A percentile compares a stretch with the other conserved stretches of the same genome.
Evolutionary conservation across 2,113 vertebrate species (phyloP).

Genomic region (Pseudopipra pipra): DNA sequence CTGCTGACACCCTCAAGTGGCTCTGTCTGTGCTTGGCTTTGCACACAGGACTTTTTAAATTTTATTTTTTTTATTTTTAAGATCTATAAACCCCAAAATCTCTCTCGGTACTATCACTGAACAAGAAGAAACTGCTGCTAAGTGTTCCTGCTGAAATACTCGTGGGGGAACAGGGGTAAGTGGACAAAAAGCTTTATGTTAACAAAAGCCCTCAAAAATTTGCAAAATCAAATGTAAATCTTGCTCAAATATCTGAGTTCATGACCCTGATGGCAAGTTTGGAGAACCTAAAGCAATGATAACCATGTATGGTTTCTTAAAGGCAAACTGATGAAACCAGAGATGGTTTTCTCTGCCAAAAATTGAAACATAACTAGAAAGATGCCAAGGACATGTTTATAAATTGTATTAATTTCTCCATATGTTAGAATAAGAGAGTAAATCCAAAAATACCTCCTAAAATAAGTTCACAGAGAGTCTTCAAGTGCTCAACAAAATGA

Average conservation of each 20-base stretch:
- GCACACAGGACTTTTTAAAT: neutral
- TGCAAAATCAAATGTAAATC: neutral
- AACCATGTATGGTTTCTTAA: conserved; percentile 37
- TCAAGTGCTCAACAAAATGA: neutral
- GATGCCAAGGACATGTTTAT: conserved; percentile 36
- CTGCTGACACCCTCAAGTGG: neutral
- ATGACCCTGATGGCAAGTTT: neutral
- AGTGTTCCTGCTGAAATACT: neutral
- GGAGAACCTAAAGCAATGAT: conserved; percentile 14
- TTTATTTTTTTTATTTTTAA: neutral
- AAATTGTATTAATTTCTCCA: conserved; percentile 39
- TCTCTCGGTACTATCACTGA: neutral
- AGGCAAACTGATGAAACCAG: conserved; percentile 26
- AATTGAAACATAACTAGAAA: conserved; percentile 15
- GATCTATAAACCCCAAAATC: neutral
- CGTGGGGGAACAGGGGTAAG: neutral
- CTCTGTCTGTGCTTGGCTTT: neutral
- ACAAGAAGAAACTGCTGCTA: neutral
- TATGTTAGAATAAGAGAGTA: neutral
- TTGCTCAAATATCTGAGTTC: neutral
- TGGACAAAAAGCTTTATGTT: neutral
- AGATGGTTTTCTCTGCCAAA: conserved; percentile 35
- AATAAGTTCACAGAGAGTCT: neutral
- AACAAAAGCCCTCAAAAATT: neutral
- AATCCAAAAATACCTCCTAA: conserved; percentile 25